Evolutionary conservation across 2,888 invertebrate species (phyloP), one percentile per base, ranked within the genome.

Genomic region (Leucoma salicis): DNA sequence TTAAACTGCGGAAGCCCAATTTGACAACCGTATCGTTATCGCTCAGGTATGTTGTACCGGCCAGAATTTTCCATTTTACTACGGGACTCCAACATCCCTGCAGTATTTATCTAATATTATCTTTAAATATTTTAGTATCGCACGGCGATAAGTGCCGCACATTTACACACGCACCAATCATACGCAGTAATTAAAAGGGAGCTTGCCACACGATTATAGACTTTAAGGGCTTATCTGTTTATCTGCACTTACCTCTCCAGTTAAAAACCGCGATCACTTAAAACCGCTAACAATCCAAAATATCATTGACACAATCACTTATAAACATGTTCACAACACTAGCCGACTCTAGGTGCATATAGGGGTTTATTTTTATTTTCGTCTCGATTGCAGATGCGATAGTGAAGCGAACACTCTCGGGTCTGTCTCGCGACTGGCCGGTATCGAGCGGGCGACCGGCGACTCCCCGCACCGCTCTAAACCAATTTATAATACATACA

Each of bases 401-500:
- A 49, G 63, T 58, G 72, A 57, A 53, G 69, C 71, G 68, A 51
- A 49, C 78, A 65, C 73, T 46, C 63, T 67, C 69, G 66, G 53
- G 44, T 65, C 76, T 63, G 59, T 59, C 56, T 71, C 76, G 74
- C 82, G 78, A 87, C 87, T 87, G 85, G 75, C 64, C 76, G 70
- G 77, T 87, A 87, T 87, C 81, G 87, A 88, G 86, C 88, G 88
- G 49, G 57, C 67, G 65, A 64, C 71, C 70, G 69, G 59, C 74
- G 66, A 66, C 77, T 76, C 82, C 85, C 83, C 83, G 77, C 83
- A 72, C 84, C 76, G 68, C 83, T 85, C 86, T 87, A 85, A 87
- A 88, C 87, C 88, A 87, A 89, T 89, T 89, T 88, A 89, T 89
- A 89, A 88, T 88, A 89, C 87, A 89, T 89, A 88, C 87, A 77